Conservation (phyloP, 2,888 invertebrate species). For the Drosophila leonis region DNA sequence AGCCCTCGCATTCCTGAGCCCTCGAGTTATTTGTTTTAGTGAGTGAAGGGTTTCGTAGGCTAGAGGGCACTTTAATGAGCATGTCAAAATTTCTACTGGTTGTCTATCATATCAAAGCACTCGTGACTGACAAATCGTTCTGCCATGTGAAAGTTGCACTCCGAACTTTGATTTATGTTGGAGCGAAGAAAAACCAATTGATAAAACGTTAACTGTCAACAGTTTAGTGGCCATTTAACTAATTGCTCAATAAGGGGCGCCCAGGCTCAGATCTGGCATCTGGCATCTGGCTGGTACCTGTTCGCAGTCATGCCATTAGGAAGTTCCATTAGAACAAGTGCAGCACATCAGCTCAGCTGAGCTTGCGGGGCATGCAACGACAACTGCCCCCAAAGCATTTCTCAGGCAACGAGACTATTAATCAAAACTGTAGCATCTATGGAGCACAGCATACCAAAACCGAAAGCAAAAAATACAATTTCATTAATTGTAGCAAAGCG, state of each 20-base stretch:
- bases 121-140: conserved; percentile 67
- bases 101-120: conserved; percentile 31
- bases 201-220: conserved; percentile 71
- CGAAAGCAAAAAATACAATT: conserved; percentile 61
- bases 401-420: conserved; percentile 72
- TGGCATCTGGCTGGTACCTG: conserved; percentile 22
- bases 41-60: background rate
- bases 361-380: conserved; percentile 54
- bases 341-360: conserved; percentile 34
- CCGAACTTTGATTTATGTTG: conserved; percentile 62
- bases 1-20: conserved; percentile 71
- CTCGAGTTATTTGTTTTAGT: conserved; percentile 70
- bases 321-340: conserved; percentile 72
- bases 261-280: conserved; percentile 1
- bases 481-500: conserved; percentile 79
- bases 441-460: conserved; percentile 2
- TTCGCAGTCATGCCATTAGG: conserved; percentile 16
- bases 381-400: conserved; percentile 45
- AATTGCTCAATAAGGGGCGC: conserved; percentile 73
- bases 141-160: conserved; percentile 67
- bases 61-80: conserved; percentile 63
- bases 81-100: conserved; percentile 78
- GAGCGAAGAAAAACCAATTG: conserved; percentile 29
- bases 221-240: conserved; percentile 66
- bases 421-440: conserved; percentile 66